Evolutionary conservation across 2,797 vertebrate species (phyloP).

Genomic region (Tragopan temminckii): DNA sequence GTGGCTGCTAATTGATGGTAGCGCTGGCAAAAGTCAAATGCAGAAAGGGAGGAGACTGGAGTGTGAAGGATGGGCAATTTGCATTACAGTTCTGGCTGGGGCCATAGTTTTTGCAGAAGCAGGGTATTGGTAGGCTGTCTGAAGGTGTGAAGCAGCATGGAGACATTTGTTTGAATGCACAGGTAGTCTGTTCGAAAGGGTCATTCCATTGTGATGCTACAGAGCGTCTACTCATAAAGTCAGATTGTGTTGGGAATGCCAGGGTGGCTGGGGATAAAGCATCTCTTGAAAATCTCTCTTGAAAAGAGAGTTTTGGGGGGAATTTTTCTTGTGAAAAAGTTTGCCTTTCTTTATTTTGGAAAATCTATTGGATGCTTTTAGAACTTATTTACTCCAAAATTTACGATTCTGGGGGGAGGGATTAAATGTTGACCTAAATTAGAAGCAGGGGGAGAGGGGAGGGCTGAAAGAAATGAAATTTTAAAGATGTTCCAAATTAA

Average conservation of each 20-base stretch:
- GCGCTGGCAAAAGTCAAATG: not conserved
- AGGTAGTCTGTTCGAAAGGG: not conserved
- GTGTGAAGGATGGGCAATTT: fast-evolving
- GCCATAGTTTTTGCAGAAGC: not conserved
- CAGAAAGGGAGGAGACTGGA: not conserved
- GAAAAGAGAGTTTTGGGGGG: not conserved
- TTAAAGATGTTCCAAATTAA: not conserved
- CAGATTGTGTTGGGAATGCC: not conserved
- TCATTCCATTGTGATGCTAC: fast-evolving
- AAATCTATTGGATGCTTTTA: not conserved
- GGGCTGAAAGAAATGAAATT: not conserved
- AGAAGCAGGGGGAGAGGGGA: not conserved
- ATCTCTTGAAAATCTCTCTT: too few species aligned
- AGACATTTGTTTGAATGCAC: fast-evolving
- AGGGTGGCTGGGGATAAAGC: not conserved
- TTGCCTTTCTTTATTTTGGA: not conserved
- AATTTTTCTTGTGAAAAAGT: fast-evolving
- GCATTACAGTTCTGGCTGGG: fast-evolving
- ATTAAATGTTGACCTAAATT: not conserved
- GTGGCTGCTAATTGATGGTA: not conserved
- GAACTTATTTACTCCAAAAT: not conserved
- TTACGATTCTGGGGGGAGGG: not conserved
- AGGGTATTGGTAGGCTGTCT: not conserved
- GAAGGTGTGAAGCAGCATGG: not conserved
- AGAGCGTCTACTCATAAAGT: fast-evolving